phyloP scores from a whole-genome alignment of 2,888 invertebrate species.

The Melinaea marsaeus region DNA sequence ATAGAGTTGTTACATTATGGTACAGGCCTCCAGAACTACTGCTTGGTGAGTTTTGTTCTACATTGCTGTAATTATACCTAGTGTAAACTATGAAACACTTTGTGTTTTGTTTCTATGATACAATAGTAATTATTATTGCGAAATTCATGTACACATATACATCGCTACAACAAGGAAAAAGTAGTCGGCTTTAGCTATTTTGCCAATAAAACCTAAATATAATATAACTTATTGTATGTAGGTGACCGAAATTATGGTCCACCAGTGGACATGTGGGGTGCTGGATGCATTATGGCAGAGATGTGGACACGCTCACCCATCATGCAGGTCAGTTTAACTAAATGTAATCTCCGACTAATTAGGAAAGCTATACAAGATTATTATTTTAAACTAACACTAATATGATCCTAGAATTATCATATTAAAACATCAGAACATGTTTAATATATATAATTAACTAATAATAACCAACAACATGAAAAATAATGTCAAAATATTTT shows the following conservation, averaged over 20 bases:
- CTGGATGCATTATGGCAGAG: conserved; percentile 99
- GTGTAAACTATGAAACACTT: neutral
- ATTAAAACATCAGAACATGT: no score
- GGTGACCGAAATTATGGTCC: conserved; percentile 97
- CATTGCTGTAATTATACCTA: neutral
- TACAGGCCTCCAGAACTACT: conserved; percentile 83
- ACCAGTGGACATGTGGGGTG: conserved; percentile 97
- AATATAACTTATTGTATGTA: conserved; percentile 27
- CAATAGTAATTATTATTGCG: neutral
- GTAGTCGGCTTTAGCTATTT: no score
- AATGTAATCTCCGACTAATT: neutral
- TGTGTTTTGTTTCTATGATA: no score
- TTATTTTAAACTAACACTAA: neutral
- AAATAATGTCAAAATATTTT: no score
- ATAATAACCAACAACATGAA: no score
- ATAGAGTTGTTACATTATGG: conserved; percentile 98
- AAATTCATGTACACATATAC: neutral
- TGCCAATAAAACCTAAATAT: neutral
- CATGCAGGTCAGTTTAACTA: conserved; percentile 81
- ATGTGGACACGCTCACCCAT: conserved; percentile 98
- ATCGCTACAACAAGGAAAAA: no score
- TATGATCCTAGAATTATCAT: no score
- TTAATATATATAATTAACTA: no score
- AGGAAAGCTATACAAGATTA: neutral
- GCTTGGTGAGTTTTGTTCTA: conserved; percentile 48